phyloP scores from a whole-genome alignment of 2,113 vertebrate genomes.

The Malurus elegans region DNA sequence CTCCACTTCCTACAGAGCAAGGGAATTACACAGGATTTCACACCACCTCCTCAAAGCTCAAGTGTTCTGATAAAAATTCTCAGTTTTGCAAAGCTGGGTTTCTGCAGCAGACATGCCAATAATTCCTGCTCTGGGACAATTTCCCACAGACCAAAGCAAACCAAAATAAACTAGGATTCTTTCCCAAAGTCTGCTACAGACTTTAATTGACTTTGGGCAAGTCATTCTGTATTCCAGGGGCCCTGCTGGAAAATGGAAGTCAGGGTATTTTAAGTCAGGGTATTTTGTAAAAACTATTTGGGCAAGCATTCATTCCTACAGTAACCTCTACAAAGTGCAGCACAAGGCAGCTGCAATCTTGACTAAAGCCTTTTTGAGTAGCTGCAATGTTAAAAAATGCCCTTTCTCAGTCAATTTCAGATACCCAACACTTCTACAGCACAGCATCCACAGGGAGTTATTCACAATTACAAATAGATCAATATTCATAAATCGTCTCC shows the following conservation, averaged over 20 bases:
- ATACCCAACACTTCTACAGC: background rate
- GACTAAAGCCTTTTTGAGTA: background rate
- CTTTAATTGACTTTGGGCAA: background rate
- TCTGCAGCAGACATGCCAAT: background rate
- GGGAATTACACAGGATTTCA: background rate
- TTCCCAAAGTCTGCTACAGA: background rate
- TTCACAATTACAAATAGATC: constrained; percentile 33
- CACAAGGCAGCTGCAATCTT: background rate
- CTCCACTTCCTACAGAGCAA: background rate
- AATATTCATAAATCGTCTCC: constrained; percentile 25
- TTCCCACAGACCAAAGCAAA: background rate
- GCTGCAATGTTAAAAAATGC: background rate
- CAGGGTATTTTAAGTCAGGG: background rate
- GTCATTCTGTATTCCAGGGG: background rate
- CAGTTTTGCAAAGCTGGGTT: background rate
- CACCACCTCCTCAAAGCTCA: background rate
- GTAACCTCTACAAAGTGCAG: background rate
- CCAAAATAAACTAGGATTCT: background rate
- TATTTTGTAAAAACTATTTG: background rate
- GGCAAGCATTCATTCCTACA: background rate
- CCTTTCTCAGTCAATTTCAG: background rate
- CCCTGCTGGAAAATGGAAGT: background rate
- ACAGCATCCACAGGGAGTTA: background rate
- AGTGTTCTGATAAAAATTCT: background rate
- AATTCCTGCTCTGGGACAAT: background rate